phyloP scores from a whole-genome alignment of 2,797 vertebrate species.

The Danionella dracula region DNA sequence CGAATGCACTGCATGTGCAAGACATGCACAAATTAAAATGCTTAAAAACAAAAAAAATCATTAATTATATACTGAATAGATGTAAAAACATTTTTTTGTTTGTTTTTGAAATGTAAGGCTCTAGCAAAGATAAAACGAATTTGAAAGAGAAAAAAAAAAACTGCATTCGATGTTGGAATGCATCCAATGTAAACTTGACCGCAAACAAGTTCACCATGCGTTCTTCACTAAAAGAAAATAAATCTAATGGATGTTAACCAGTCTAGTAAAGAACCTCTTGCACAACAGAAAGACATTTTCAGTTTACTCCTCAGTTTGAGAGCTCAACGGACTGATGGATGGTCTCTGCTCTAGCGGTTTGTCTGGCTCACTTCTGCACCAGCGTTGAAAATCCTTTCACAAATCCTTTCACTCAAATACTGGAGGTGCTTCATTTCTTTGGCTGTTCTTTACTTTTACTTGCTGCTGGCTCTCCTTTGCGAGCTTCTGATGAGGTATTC shows the following conservation, averaged over 20 bases:
- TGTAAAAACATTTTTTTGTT: neutral
- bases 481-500: slow-evolving; percentile 36
- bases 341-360: slow-evolving; percentile 27
- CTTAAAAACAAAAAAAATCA: slow-evolving; percentile 11
- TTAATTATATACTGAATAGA: slow-evolving; percentile 21
- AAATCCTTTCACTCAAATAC: slow-evolving; percentile 16
- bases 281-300: slow-evolving; percentile 12
- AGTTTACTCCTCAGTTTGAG: slow-evolving; percentile 45
- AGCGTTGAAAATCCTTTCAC: slow-evolving; percentile 12
- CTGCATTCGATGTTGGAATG: slow-evolving; percentile 72
- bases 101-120: slow-evolving; percentile 72
- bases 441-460: slow-evolving; percentile 52
- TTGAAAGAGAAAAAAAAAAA: slow-evolving; percentile 10
- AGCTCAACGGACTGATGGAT: slow-evolving; percentile 24
- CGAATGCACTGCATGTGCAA: neutral
- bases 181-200: slow-evolving; percentile 74
- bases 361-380: slow-evolving; percentile 20
- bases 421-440: slow-evolving; percentile 54
- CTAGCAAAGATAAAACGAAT: slow-evolving; percentile 47
- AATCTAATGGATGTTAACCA: slow-evolving; percentile 41
- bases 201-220: slow-evolving; percentile 49
- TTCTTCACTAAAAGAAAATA: slow-evolving; percentile 17
- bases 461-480: slow-evolving; percentile 50
- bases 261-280: slow-evolving; percentile 1
- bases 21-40: slow-evolving; percentile 9